A percentile compares a stretch with the other conserved stretches of the same genome.
Conservation (phyloP, 2,113 vertebrate species). For the Thalassoma bifasciatum region DNA sequence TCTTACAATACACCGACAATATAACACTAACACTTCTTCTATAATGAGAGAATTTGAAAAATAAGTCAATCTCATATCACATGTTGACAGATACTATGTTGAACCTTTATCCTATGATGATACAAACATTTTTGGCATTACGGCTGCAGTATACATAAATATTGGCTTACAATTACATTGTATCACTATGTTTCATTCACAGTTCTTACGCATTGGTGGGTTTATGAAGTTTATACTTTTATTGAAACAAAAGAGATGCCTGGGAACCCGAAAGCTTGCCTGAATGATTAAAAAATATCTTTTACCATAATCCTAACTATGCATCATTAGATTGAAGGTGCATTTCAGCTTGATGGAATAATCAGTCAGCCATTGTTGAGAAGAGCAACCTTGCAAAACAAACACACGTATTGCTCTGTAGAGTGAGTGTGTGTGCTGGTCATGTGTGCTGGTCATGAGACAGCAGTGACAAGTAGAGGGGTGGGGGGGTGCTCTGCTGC, state of each 20-base stretch:
- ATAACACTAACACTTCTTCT: not conserved
- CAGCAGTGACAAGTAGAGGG: slow-evolving; percentile 61
- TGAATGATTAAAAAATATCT: slow-evolving; percentile 7
- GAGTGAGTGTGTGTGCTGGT: slow-evolving; percentile 65
- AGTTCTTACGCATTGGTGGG: not conserved
- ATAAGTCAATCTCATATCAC: too few relatives aligned
- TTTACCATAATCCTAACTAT: not conserved
- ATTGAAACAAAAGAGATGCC: slow-evolving; percentile 1
- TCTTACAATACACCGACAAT: too few relatives aligned
- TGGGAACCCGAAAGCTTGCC: not conserved
- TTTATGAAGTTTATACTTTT: not conserved
- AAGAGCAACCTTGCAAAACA: slow-evolving; percentile 28
- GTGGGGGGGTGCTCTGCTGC: slow-evolving; percentile 8
- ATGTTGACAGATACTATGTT: not conserved
- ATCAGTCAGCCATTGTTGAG: slow-evolving; percentile 32
- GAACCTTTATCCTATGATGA: too few relatives aligned
- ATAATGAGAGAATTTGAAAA: too few relatives aligned
- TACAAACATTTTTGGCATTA: not conserved
- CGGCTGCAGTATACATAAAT: not conserved
- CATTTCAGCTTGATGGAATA: slow-evolving; percentile 1
- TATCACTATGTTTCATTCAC: not conserved
- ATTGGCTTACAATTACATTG: not conserved
- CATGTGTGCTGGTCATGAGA: slow-evolving; percentile 85
- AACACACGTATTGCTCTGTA: slow-evolving; percentile 49
- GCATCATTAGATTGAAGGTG: not conserved